A percentile compares a stretch with the other conserved stretches of the same genome.
phyloP scores from a whole-genome alignment of 2,797 vertebrate genomes.

The Acomys russatus region DNA sequence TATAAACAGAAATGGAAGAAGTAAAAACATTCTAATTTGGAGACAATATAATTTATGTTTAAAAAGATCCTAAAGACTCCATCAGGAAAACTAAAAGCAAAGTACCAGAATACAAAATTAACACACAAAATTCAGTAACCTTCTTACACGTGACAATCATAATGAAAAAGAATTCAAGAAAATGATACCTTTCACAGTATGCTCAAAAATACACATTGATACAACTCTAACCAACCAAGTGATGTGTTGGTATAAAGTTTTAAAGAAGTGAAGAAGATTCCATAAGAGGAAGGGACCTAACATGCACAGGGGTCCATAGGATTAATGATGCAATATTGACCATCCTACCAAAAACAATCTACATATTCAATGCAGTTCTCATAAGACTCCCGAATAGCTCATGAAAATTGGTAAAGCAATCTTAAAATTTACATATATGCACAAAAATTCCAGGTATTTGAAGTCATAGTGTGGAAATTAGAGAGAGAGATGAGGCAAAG shows the following conservation, averaged over 20 bases:
- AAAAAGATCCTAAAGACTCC: neutral
- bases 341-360: neutral
- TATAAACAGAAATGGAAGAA: neutral
- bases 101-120: neutral
- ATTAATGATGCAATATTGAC: neutral
- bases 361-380: neutral
- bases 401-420: neutral
- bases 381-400: no score
- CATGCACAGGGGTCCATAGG: neutral
- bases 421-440: neutral
- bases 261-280: neutral
- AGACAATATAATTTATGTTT: neutral
- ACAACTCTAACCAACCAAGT: neutral
- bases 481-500: slow-evolving; percentile 36
- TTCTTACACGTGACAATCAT: neutral
- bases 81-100: neutral
- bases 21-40: neutral
- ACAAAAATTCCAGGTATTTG: neutral
- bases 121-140: neutral
- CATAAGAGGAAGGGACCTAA: no score
- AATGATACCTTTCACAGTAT: neutral
- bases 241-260: neutral
- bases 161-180: neutral
- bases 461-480: neutral
- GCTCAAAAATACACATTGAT: neutral